Conservation (phyloP, 2,113 vertebrate species). For the Oostethus manadensis region DNA sequence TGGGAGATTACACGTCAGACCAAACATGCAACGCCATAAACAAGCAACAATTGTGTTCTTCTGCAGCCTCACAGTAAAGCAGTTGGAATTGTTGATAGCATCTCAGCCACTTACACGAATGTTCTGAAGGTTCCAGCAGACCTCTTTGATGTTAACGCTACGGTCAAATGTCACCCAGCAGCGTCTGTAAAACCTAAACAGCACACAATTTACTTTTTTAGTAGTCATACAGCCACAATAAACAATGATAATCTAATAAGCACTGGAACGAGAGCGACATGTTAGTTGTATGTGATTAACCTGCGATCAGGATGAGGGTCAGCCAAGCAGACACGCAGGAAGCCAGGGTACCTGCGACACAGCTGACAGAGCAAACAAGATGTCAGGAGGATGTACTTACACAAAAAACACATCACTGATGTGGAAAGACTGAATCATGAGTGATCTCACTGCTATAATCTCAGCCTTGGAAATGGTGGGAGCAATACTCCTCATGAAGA, state of each 20-base stretch:
- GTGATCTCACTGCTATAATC: slow-evolving; percentile 81
- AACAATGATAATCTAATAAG: not conserved
- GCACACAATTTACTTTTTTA: not conserved
- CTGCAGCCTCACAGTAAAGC: not conserved
- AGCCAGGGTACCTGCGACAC: slow-evolving; percentile 84
- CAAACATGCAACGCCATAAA: too few relatives aligned
- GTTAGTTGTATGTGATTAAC: slow-evolving; percentile 47
- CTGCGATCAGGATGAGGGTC: slow-evolving; percentile 88
- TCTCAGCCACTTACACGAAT: slow-evolving; percentile 75
- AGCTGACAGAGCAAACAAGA: slow-evolving; percentile 62
- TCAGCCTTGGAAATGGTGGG: slow-evolving; percentile 86
- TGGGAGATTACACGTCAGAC: too few relatives aligned
- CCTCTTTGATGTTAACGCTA: slow-evolving; percentile 88
- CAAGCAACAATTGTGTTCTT: not conserved
- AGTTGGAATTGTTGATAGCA: not conserved
- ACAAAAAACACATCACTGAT: not conserved
- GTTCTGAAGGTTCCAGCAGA: slow-evolving; percentile 91
- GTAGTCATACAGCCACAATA: not conserved
- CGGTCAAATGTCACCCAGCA: slow-evolving; percentile 91
- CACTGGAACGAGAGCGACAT: not conserved
- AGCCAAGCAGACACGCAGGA: slow-evolving; percentile 85
- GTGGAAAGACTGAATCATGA: not conserved
- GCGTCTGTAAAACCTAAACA: slow-evolving; percentile 82
- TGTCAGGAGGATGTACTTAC: too few relatives aligned
- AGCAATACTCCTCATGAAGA: slow-evolving; percentile 89